Base-by-base conservation (phyloP, 2,797 vertebrate species). In the Malacoctenus gilli region DNA sequence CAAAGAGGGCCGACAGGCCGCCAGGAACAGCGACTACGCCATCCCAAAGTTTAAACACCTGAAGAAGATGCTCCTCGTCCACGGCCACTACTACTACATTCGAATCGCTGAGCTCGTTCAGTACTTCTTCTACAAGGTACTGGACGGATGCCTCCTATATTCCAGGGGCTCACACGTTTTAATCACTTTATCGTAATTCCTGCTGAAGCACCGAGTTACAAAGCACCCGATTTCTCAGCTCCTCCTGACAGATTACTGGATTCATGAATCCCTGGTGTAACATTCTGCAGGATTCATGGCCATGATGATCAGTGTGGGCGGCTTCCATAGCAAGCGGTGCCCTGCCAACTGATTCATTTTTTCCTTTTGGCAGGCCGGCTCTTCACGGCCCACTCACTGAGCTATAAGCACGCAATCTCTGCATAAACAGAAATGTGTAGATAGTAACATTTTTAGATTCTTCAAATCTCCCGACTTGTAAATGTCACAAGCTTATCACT, bases 91-190 rank as follows among this genome's bases (percentile, higher is more conserved):
- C 83, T 99, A 98, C 81, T 99, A 99, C 57, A 92, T 99, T 77
- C 92, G 97, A 51, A 97, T 99, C 66, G 92, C 97, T 14, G 97
- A 99, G 89, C 94, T 99, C 30, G 97, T 99, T 87, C 97, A 99
- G 82, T 99, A 99, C 92, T 99, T 99, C 93, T 99, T 99, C 91
- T 99, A 99, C 90, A 99, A 99, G 97, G 97, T 98, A 75, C 32
- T n/a, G 32, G 25, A 56, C 35, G 70, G 51, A 55, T 21, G 57
- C 37, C 22, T 59, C 3, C 28, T 56, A 46, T 31, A 3, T 52
- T 34, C 32, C 25, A 37, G 37, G 41, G 39, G 47, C 64, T 67
- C 41, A 58, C 60, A 39, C 22, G 11, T 76, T 75, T 75, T 72
- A 72, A 84, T 77, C 75, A 67, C 73, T 68, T 77, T 75, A 79